These are phyloP conservation scores for Diarsia rubi DNA, from an alignment of 2,888 invertebrate species.

Conservation along the genomic window DNA sequence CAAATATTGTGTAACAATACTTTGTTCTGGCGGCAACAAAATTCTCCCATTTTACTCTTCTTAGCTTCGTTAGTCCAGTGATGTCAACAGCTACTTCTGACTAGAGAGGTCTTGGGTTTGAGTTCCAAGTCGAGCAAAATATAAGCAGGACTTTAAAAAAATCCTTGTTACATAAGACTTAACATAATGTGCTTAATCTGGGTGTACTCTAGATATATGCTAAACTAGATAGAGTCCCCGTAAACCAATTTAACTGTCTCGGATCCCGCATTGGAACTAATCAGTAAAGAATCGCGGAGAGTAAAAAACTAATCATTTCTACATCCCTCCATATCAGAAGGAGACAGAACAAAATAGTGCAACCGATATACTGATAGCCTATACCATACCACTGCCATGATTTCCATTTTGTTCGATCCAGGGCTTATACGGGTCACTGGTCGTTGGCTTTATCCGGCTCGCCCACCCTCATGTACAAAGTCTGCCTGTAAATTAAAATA, in stretches of 20 bases:
- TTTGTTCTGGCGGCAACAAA: neutral
- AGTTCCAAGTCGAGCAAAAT: neutral
- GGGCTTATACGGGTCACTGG: neutral
- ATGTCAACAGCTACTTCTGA: no score
- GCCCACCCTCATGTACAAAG: neutral
- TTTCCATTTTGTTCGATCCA: neutral
- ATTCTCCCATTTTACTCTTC: neutral
- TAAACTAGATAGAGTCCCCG: no score
- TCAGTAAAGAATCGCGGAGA: neutral
- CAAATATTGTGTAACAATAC: constrained; percentile 26
- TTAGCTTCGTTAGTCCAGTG: no score
- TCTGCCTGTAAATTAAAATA: neutral
- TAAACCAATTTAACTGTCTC: neutral
- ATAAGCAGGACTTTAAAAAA: neutral
- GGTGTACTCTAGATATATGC: neutral
- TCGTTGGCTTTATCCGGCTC: neutral
- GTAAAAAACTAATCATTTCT: neutral
- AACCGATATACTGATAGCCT: neutral
- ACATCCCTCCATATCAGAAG: neutral
- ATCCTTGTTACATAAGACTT: neutral
- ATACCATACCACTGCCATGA: neutral
- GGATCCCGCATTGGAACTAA: neutral
- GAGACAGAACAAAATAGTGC: neutral
- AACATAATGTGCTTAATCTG: neutral
- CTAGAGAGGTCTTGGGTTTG: no score